Evolutionary conservation across 1,140 invertebrate species (phyloP), one percentile per base, ranked within the genome.

Genomic region (Lepidostoma basale): DNA sequence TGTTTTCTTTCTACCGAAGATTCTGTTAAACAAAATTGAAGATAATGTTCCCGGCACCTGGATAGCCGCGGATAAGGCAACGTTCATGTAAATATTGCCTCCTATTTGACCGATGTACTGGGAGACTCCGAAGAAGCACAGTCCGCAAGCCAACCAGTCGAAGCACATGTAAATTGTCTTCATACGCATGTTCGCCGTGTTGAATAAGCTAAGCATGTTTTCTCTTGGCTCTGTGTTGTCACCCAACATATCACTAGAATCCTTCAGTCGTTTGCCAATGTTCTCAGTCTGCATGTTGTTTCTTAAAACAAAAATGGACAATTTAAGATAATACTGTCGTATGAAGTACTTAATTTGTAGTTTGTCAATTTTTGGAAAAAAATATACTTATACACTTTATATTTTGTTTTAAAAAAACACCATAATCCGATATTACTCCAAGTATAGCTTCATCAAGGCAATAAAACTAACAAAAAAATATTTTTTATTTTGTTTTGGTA

Each of bases 111-210:
- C 87, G 47, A 92, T 88, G 74, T 90, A 92, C 74, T 92, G 91
- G 0, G 90, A 89, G 1, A 91, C 87, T 1, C 91, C 91, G 72
- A 90, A 92, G 74, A 92, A 88, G 47, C 89, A 89, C 67, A 92
- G 83, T 5, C 91, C 90, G 62, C 88, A 89, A 1, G 89, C 88
- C 28, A 89, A 77, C 90, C 90, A 92, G 68, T 89, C 88, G 73
- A 88, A 88, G 69, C 85, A 87, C 66, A 91, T 88, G 26, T 83
- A 86, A 8, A 93, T 76, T 0, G 92, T 93, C 71, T 92, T 92
- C 12, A 86, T 75, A 10, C 92, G 81, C 78, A 94, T 84, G 69
- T 88, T 89, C 0, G 90, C 89, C 0, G 89, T 93, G 25, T 84
- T 78, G 74, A 93, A 88, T 2, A 94, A 78, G 73, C 91, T 91